A percentile compares a stretch with the other conserved stretches of the same genome.
Conservation (phyloP, 2,797 vertebrate species). For the Epinephelus coioides region DNA sequence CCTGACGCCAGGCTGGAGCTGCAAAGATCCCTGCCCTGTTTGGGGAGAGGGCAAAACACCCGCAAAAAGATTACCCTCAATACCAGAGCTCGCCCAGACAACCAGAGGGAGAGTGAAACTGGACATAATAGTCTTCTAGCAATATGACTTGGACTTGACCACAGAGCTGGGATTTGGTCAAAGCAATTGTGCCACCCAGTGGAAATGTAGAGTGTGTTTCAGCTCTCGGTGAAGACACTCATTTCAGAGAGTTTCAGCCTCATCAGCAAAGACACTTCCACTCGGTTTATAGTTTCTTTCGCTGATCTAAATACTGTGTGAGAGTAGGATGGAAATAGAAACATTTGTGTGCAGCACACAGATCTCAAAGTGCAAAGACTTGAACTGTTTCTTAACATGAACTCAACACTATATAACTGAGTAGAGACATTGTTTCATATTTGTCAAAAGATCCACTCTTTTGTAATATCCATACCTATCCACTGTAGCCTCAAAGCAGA, state of each 20-base stretch:
- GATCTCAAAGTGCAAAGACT: not conserved
- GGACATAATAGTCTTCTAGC: slow-evolving; percentile 40
- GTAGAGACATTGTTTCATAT: not conserved
- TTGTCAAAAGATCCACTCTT: no score
- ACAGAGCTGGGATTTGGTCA: not conserved
- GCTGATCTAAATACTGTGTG: not conserved
- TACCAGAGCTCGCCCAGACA: slow-evolving; percentile 40
- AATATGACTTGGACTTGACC: slow-evolving; percentile 31
- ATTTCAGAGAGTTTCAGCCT: not conserved
- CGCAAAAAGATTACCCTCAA: slow-evolving; percentile 54
- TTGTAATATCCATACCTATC: no score
- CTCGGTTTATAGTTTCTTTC: not conserved
- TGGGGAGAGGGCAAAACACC: slow-evolving; percentile 53
- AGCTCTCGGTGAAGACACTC: not conserved
- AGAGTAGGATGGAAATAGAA: not conserved
- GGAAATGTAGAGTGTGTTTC: slow-evolving; percentile 24
- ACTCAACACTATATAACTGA: not conserved
- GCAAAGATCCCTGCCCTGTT: slow-evolving; percentile 81
- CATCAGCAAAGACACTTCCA: not conserved
- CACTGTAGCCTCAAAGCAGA: no score
- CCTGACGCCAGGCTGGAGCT: slow-evolving; percentile 83
- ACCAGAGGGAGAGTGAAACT: slow-evolving; percentile 43
- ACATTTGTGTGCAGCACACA: not conserved
- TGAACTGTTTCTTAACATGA: not conserved
- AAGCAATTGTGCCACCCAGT: slow-evolving; percentile 58